These are phyloP conservation scores for Crenichthys baileyi DNA, from an alignment of 2,797 vertebrate genomes.

Conservation along the genomic window DNA sequence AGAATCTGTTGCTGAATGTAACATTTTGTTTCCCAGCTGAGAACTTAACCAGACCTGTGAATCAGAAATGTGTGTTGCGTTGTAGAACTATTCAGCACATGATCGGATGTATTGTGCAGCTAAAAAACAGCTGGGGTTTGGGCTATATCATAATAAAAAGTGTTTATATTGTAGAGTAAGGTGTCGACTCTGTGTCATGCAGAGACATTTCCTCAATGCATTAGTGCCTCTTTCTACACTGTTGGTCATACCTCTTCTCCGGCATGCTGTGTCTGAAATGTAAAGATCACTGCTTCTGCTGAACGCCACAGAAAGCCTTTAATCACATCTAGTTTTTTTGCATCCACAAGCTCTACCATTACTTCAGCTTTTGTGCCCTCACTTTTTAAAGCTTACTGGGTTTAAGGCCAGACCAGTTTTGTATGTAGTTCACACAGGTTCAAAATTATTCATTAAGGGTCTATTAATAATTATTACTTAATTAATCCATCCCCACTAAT, in stretches of 20 bases:
- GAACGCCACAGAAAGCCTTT: background rate
- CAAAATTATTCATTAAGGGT: background rate
- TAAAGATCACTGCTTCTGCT: conserved; percentile 11
- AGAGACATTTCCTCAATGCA: conserved; percentile 15
- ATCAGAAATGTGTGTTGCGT: conserved; percentile 38
- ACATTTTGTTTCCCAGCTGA: conserved; percentile 25
- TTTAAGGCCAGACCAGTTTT: background rate
- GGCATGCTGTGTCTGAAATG: conserved; percentile 36
- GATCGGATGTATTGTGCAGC: background rate
- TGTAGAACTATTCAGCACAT: conserved; percentile 22
- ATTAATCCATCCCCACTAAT: too few relatives aligned
- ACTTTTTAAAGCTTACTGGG: background rate
- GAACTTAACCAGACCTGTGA: conserved; percentile 14
- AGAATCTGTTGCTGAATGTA: conserved; percentile 47
- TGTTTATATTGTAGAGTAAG: conserved; percentile 10
- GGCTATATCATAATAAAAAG: conserved; percentile 8
- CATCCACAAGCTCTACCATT: background rate
- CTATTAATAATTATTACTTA: background rate
- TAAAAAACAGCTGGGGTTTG: conserved; percentile 5
- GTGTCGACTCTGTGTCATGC: conserved; percentile 21
- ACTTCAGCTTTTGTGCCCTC: background rate
- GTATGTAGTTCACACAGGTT: background rate
- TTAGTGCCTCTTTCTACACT: conserved; percentile 34
- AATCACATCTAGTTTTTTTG: background rate
- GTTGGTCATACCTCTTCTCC: conserved; percentile 6